Conservation (phyloP, 2,888 invertebrate genomes). For the Diachrysia chrysitis region DNA sequence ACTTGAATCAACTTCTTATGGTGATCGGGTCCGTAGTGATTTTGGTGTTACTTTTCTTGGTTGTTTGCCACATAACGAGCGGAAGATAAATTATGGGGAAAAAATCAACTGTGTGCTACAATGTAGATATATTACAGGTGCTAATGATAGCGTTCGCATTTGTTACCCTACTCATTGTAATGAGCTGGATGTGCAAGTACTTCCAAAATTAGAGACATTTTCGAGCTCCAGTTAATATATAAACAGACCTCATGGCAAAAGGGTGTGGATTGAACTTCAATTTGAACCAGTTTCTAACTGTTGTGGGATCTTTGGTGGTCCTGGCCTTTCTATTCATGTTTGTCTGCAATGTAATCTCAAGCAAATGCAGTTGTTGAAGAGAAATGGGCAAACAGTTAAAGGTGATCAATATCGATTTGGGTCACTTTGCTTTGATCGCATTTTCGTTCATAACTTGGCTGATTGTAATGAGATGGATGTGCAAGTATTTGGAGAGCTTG, state of each 20-base stretch:
- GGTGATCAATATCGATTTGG: constrained; percentile 29
- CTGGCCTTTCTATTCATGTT: constrained; percentile 59
- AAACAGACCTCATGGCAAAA: constrained; percentile 3
- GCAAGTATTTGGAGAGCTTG: constrained; percentile 65
- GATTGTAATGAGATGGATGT: constrained; percentile 65
- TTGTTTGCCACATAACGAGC: constrained; percentile 78
- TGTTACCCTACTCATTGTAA: constrained; percentile 72
- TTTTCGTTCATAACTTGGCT: constrained; percentile 71
- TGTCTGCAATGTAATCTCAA: constrained; percentile 45
- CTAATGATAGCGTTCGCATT: constrained; percentile 76
- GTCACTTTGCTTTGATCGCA: constrained; percentile 51
- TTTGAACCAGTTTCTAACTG: constrained; percentile 57
- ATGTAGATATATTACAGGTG: constrained; percentile 72
- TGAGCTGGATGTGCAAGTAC: constrained; percentile 82
- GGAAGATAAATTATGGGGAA: constrained; percentile 65
- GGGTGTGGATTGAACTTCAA: constrained; percentile 47
- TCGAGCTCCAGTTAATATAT: not conserved
- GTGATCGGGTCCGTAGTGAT: constrained; percentile 77
- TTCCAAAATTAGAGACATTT: constrained; percentile 59
- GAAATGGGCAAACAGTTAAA: not conserved
- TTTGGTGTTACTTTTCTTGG: constrained; percentile 73
- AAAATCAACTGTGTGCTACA: constrained; percentile 57
- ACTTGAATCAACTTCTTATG: constrained; percentile 78
- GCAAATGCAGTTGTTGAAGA: constrained; percentile 15
- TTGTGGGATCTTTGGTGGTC: constrained; percentile 62